Percentiles rank a stretch among this genome's conserved stretches.
phyloP scores from a whole-genome alignment of 2,113 vertebrate genomes.

The Potamarius usumacintae region DNA sequence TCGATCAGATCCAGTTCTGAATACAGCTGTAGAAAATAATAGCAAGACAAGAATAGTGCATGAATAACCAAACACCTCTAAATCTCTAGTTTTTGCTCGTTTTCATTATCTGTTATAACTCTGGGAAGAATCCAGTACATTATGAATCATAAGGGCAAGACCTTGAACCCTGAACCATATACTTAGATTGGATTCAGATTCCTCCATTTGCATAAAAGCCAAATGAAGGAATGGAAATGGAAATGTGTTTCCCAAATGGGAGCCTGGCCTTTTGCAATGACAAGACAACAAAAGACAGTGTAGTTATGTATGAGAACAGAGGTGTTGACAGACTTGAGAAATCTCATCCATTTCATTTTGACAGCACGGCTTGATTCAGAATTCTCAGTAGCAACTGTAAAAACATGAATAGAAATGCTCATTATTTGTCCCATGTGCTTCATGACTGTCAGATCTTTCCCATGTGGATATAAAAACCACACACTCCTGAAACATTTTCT shows the following conservation, averaged over 20 bases:
- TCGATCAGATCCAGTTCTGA: not conserved
- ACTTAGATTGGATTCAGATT: not conserved
- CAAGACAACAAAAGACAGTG: not conserved
- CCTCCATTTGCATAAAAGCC: not conserved
- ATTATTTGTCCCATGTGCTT: not conserved
- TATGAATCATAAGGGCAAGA: not conserved
- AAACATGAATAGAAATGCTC: not conserved
- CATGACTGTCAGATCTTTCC: not conserved
- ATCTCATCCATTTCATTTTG: not conserved
- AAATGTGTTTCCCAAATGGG: not conserved
- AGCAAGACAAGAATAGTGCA: not conserved
- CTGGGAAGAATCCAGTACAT: not conserved
- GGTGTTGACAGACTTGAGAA: not conserved
- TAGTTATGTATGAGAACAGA: not conserved
- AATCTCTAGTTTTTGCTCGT: not conserved
- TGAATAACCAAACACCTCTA: not conserved
- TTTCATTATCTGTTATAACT: not conserved
- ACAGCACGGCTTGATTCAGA: not conserved
- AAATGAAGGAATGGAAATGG: not conserved
- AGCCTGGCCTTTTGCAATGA: not conserved
- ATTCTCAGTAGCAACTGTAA: not conserved
- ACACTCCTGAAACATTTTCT: not conserved
- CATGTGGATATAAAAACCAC: not conserved
- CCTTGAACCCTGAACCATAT: not conserved
- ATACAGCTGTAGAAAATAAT: not conserved